Evolutionary conservation across 2,113 vertebrate species (phyloP).

Genomic region (Athene cunicularia): DNA sequence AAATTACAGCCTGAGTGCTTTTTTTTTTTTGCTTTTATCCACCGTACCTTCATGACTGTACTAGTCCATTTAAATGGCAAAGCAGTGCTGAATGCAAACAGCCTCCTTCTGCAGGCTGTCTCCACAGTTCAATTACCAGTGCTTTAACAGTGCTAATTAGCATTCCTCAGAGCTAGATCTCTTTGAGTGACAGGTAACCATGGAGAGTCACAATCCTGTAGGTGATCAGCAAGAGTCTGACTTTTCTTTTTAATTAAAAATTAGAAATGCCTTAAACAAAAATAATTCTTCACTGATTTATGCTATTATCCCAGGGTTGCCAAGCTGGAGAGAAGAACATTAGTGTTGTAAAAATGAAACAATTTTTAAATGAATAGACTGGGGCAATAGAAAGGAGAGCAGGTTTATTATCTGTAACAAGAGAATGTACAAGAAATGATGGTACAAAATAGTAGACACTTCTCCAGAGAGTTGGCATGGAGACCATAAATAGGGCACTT

Average conservation of each 20-base stretch:
- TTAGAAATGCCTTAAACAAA: conserved; percentile 75
- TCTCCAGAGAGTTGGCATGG: conserved; percentile 44
- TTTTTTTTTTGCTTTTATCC: conserved; percentile 42
- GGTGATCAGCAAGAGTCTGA: conserved; percentile 71
- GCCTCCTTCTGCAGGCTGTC: conserved; percentile 45
- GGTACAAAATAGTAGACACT: conserved; percentile 52
- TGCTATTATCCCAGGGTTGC: conserved; percentile 62
- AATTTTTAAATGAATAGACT: conserved; percentile 61
- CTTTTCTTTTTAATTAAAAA: conserved; percentile 79
- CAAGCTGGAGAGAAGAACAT: conserved; percentile 46
- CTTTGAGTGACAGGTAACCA: conserved; percentile 82
- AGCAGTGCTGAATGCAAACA: conserved; percentile 54
- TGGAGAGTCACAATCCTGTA: conserved; percentile 77
- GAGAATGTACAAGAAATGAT: conserved; percentile 28
- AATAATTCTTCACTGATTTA: conserved; percentile 64
- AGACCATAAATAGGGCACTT: conserved; percentile 43
- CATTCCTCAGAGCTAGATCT: conserved; percentile 74
- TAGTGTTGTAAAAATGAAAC: conserved; percentile 39
- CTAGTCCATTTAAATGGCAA: conserved; percentile 57
- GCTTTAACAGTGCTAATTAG: conserved; percentile 77
- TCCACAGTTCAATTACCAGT: conserved; percentile 70
- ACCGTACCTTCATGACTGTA: not conserved
- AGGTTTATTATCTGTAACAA: conserved; percentile 52
- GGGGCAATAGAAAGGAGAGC: not conserved
- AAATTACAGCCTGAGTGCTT: conserved; percentile 63